Conservation (phyloP, 2,797 vertebrate genomes). For the Nothura maculosa region DNA sequence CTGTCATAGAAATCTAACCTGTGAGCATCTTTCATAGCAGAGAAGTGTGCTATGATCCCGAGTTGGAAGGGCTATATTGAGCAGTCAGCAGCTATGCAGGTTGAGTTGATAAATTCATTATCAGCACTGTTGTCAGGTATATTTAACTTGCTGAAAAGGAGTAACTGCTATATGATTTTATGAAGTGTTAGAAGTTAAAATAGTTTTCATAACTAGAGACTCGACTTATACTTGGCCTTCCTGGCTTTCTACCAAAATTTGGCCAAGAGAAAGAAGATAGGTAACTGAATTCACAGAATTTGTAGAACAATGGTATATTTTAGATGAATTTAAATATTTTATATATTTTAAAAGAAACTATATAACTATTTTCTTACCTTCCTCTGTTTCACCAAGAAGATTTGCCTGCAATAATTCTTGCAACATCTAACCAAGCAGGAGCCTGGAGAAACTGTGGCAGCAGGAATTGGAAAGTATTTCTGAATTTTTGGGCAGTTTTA, state of each 20-base stretch:
- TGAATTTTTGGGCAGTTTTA: background rate
- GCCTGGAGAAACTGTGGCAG: background rate
- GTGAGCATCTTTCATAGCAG: accelerated
- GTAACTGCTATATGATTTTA: background rate
- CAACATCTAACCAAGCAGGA: background rate
- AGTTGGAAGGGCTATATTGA: background rate
- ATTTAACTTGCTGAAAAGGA: background rate
- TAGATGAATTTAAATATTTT: background rate
- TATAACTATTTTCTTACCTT: background rate
- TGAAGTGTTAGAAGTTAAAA: background rate
- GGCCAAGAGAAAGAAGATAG: background rate
- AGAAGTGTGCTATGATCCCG: background rate
- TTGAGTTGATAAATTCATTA: background rate
- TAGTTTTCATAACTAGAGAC: background rate
- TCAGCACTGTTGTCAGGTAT: background rate
- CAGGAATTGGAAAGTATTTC: background rate
- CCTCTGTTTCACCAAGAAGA: background rate
- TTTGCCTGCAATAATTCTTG: background rate
- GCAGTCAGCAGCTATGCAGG: background rate
- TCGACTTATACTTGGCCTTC: background rate
- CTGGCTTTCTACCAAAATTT: background rate
- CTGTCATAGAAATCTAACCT: background rate
- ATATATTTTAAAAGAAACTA: background rate
- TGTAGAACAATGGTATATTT: background rate
- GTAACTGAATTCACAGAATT: background rate